Evolutionary conservation across 2,888 invertebrate genomes (phyloP), one percentile per base, ranked within the genome.

Genomic region (Cephus runcator): DNA sequence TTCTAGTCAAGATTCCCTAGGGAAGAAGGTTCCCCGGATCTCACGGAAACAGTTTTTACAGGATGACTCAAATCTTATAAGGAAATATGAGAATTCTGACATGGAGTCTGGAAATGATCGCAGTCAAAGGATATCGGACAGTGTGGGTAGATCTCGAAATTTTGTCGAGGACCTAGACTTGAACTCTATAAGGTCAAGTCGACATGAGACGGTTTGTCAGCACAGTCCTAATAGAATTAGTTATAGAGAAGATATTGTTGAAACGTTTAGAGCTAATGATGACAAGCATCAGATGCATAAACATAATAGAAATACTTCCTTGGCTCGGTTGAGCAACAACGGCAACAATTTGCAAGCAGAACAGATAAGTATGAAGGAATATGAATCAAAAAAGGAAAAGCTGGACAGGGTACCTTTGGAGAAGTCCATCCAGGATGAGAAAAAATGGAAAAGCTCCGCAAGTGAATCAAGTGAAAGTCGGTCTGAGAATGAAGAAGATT

Each of bases 381-480:
- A 23, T 56, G 56, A 56, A 56, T 56, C 9, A 56, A 9, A 56
- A 56, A 56, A 56, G 56, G 23, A 56, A 56, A 56, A 56, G 23
- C 9, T 9, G 56, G 23, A 56, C 9, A 23, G 15, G 40, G 40
- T 56, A 23, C 9, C 56, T 15, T 56, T 56, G 15, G 56, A 56
- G 9, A 56, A 56, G 23, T 56, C 56, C 23, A 15, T 56, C 2
- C 56, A 56, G 23, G 9, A 23, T 56, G 56, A 75, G 35, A 69
- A 79, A 77, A 69, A 79, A n/a, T 23, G 76, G 73, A 4, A 75
- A 80, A 76, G 34, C 30, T 81, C 81, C 11, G 11, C 77, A 1
- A 83, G 81, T 69, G 82, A 86, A 36, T 81, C 85, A 1, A 84
- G 83, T 6, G 82, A 81, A 12, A 86, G 80, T 56, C 82, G 83